Percentiles rank a stretch among this genome's conserved stretches.
phyloP scores from a whole-genome alignment of 1,140 invertebrate genomes.

The Fopius arisanus region DNA sequence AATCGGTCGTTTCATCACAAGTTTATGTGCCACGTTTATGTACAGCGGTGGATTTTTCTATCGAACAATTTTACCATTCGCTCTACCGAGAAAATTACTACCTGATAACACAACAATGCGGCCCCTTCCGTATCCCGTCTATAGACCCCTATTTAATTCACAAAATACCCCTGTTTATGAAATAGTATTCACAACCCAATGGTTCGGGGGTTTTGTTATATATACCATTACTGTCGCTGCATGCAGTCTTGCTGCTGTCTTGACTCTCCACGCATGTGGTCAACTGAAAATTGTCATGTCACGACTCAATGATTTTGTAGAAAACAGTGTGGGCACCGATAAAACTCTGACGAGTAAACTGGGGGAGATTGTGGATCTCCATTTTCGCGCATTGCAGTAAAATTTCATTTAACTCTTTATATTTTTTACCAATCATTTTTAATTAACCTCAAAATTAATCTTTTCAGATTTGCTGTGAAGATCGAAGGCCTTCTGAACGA shows the following conservation, averaged over 20 bases:
- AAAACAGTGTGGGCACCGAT: constrained; percentile 10
- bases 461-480: constrained; percentile 43
- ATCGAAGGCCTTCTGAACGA: constrained; percentile 49
- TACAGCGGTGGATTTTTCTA: constrained; percentile 25
- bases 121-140: constrained; percentile 30
- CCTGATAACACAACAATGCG: constrained; percentile 40
- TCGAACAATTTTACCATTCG: constrained; percentile 32
- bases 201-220: constrained; percentile 36
- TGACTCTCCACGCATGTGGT: constrained; percentile 38
- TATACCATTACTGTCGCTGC: constrained; percentile 37
- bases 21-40: constrained; percentile 20
- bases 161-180: constrained; percentile 36
- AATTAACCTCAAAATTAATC: too few relatives aligned
- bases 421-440: too few relatives aligned
- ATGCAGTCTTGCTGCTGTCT: constrained; percentile 38
- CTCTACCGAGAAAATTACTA: constrained; percentile 29
- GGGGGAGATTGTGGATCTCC: constrained; percentile 44
- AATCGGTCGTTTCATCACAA: background rate
- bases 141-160: constrained; percentile 33
- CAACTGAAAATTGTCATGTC: constrained; percentile 38
- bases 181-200: constrained; percentile 38
- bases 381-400: constrained; percentile 43
- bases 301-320: constrained; percentile 27
- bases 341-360: constrained; percentile 35
- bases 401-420: too few relatives aligned